phyloP scores from a whole-genome alignment of 2,797 vertebrate genomes.

The Forpus xanthops region DNA sequence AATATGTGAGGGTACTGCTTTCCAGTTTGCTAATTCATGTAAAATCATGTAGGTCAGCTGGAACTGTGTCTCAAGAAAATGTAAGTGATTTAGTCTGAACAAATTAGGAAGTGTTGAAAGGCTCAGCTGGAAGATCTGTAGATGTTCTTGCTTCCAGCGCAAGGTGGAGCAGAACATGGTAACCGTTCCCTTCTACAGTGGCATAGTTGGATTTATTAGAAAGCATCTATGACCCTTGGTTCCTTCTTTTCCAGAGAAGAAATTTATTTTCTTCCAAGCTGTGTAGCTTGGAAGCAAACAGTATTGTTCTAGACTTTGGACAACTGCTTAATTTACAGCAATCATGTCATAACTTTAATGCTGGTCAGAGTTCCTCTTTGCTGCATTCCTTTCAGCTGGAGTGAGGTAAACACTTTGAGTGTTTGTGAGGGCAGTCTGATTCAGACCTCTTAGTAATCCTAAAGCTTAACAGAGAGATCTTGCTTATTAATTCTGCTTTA shows the following conservation, averaged over 20 bases:
- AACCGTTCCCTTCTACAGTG: neutral
- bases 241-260: neutral
- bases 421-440: neutral
- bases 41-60: neutral
- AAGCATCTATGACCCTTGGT: neutral
- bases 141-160: neutral
- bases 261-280: neutral
- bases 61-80: neutral
- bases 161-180: neutral
- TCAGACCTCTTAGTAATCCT: neutral
- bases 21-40: neutral
- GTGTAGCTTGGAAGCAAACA: neutral
- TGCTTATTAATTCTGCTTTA: constrained; percentile 22
- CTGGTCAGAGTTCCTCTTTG: neutral
- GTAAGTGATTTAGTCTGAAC: neutral
- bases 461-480: neutral
- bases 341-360: neutral
- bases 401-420: neutral
- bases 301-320: neutral
- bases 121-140: neutral
- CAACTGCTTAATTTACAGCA: neutral
- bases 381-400: neutral
- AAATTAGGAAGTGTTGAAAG: neutral
- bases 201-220: neutral
- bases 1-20: neutral